Conservation (phyloP, 2,113 vertebrate species). For the Myocastor coypus region DNA sequence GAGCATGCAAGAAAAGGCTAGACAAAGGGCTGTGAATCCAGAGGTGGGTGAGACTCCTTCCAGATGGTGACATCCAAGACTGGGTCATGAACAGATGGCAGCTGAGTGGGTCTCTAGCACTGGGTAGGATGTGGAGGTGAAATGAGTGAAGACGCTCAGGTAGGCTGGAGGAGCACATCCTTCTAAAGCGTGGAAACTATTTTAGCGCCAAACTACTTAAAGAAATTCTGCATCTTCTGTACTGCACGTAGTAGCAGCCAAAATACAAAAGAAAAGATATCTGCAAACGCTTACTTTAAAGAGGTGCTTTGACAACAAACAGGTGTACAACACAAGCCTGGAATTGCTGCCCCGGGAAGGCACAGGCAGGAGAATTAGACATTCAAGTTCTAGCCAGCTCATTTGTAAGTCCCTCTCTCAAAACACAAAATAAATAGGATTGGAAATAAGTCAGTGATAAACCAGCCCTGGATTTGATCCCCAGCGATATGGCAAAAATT, state of each 20-base stretch:
- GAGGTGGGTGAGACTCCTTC: neutral
- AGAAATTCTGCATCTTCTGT: conserved; percentile 6
- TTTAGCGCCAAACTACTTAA: neutral
- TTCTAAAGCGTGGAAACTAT: neutral
- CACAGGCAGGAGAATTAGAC: neutral
- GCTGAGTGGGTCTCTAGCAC: neutral
- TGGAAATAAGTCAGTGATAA: neutral
- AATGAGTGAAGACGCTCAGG: neutral
- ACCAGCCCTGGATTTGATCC: neutral
- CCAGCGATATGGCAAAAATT: neutral
- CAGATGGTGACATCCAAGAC: neutral
- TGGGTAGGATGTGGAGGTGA: neutral
- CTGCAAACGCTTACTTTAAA: neutral
- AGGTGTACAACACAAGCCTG: neutral
- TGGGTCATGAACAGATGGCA: neutral
- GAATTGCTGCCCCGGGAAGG: neutral
- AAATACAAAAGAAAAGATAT: neutral
- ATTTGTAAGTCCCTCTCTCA: neutral
- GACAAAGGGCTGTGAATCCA: accelerated
- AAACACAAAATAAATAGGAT: neutral
- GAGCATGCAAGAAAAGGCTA: neutral
- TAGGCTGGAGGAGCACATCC: no score
- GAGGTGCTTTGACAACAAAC: neutral
- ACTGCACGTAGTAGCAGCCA: neutral
- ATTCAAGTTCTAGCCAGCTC: neutral